phyloP scores from a whole-genome alignment of 2,113 vertebrate genomes.

The Planiliza haematocheilus region DNA sequence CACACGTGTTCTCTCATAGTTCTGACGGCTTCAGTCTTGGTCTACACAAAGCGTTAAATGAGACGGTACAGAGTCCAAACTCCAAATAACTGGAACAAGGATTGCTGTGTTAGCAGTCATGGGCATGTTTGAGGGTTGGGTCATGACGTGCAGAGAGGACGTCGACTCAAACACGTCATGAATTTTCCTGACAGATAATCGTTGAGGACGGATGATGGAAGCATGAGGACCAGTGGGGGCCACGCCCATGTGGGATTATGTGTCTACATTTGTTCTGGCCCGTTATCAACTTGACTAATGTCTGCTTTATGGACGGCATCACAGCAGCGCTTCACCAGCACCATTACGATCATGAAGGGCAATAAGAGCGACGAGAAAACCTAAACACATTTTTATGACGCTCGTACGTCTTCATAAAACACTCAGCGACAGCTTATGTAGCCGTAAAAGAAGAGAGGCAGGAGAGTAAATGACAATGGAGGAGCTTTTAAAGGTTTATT shows the following conservation, averaged over 20 bases:
- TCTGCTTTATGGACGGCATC: constrained; percentile 63
- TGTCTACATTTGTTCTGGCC: neutral
- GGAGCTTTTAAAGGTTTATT: constrained; percentile 64
- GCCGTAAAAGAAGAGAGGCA: constrained; percentile 34
- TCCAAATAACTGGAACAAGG: no score
- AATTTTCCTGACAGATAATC: no score
- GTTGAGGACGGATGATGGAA: neutral
- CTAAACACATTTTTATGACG: constrained; percentile 64
- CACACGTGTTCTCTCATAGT: no score
- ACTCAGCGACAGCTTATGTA: constrained; percentile 26
- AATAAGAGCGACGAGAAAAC: constrained; percentile 52
- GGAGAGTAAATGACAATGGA: constrained; percentile 40
- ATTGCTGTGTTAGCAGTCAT: no score
- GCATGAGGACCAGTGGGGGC: neutral
- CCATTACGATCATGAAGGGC: constrained; percentile 61
- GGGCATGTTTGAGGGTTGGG: no score
- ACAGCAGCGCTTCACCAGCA: constrained; percentile 27
- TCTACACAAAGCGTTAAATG: no score
- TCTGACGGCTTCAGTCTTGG: no score
- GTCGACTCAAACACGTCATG: no score
- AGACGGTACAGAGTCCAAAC: no score
- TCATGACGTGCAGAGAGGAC: no score
- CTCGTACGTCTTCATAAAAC: constrained; percentile 66
- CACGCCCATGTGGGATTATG: neutral
- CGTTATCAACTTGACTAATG: constrained; percentile 63